Conservation (phyloP, 2,113 vertebrate genomes). For the Vulpes vulpes region DNA sequence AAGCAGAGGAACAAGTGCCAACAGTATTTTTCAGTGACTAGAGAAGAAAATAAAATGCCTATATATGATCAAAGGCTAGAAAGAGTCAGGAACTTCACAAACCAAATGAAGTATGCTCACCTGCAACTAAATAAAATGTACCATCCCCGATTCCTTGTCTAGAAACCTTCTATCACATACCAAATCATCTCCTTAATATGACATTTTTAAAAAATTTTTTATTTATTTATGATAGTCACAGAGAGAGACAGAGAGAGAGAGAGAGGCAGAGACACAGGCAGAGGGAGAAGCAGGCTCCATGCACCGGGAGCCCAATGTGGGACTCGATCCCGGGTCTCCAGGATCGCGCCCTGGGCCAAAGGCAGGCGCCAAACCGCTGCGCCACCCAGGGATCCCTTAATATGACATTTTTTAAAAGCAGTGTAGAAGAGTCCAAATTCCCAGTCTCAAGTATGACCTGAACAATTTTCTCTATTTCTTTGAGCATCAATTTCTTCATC, state of each 20-base stretch:
- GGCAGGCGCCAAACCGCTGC: no score
- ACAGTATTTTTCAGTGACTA: background rate
- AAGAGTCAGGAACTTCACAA: background rate
- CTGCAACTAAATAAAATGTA: background rate
- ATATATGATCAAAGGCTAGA: background rate
- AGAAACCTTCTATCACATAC: background rate
- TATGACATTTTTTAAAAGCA: background rate
- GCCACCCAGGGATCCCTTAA: background rate
- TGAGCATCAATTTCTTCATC: constrained; percentile 33
- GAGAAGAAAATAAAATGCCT: constrained; percentile 20
- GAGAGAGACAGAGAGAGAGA: no score
- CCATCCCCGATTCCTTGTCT: background rate
- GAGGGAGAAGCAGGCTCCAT: no score
- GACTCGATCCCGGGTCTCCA: no score
- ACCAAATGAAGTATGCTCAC: background rate
- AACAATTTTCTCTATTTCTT: constrained; percentile 3
- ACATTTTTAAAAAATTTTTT: background rate
- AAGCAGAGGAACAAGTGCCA: background rate
- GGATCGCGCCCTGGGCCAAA: no score
- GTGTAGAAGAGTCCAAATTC: background rate
- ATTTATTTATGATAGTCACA: no score
- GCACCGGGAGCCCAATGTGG: no score
- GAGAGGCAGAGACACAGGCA: no score
- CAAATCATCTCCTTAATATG: background rate
- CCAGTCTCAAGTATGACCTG: background rate